A percentile compares a stretch with the other conserved stretches of the same genome.
phyloP scores from a whole-genome alignment of 2,797 vertebrate species.

The Poeciliopsis infans region DNA sequence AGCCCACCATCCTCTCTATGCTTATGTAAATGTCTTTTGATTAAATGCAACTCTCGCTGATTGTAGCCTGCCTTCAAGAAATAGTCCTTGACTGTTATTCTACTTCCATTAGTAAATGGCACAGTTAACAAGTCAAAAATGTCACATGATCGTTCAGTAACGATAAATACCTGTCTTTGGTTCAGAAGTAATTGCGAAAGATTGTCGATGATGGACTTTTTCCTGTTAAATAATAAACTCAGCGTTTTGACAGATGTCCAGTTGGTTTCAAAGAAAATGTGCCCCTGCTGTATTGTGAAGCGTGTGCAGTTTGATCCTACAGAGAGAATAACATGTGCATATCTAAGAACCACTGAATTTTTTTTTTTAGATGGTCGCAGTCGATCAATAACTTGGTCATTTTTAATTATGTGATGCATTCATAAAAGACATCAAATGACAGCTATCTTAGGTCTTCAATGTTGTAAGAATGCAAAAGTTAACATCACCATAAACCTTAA shows the following conservation, averaged over 20 bases:
- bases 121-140: neutral
- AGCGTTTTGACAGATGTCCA: neutral
- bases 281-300: neutral
- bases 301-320: neutral
- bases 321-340: neutral
- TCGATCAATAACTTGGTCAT: neutral
- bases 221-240: neutral
- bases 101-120: neutral
- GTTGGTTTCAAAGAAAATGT: neutral
- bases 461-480: neutral
- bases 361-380: neutral
- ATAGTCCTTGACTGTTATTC: neutral
- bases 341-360: neutral
- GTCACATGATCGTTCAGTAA: neutral
- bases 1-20: neutral
- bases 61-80: slow-evolving; percentile 3
- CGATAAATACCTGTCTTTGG: slow-evolving; percentile 15
- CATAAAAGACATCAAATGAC: neutral
- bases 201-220: neutral
- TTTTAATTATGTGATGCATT: neutral
- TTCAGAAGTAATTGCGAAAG: slow-evolving; percentile 1
- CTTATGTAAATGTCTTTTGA: neutral
- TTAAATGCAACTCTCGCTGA: slow-evolving; percentile 3
- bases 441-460: neutral
- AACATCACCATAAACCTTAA: neutral